These are phyloP conservation scores for Archips crataeganus DNA, from an alignment of 2,888 invertebrate species.

Conservation along the genomic window DNA sequence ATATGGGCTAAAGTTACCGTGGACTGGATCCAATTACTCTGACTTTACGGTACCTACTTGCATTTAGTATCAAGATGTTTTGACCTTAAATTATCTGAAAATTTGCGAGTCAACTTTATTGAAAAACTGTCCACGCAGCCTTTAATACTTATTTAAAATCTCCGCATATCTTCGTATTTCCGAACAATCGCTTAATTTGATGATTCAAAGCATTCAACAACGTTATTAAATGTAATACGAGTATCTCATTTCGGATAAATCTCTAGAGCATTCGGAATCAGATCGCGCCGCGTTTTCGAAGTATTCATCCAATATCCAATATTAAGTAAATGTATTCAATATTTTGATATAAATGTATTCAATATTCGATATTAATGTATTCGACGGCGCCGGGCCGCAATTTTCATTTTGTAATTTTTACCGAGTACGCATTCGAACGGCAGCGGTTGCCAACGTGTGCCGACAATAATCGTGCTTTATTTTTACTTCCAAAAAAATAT, in stretches of 20 bases:
- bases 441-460: conserved; percentile 62
- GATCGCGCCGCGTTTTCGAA: conserved; percentile 65
- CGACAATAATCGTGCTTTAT: not conserved
- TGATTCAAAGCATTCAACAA: conserved; percentile 13
- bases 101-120: too few species aligned
- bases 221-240: conserved; percentile 50
- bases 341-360: conserved; percentile 82
- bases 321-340: conserved; percentile 60
- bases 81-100: too few species aligned
- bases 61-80: too few species aligned
- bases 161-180: not conserved
- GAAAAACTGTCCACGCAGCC: too few species aligned
- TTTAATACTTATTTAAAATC: not conserved
- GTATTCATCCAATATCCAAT: conserved; percentile 56
- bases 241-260: conserved; percentile 72
- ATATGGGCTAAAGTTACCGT: too few species aligned
- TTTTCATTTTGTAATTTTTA: conserved; percentile 86
- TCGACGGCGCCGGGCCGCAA: conserved; percentile 82
- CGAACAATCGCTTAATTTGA: not conserved
- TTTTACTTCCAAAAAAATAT: not conserved
- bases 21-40: too few species aligned
- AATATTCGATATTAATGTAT: conserved; percentile 86
- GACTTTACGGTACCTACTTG: too few species aligned
- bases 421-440: conserved; percentile 73
- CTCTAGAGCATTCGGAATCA: conserved; percentile 69